Evolutionary conservation across 1,140 invertebrate genomes (phyloP).

Genomic region (Stegodyphus dumicola): DNA sequence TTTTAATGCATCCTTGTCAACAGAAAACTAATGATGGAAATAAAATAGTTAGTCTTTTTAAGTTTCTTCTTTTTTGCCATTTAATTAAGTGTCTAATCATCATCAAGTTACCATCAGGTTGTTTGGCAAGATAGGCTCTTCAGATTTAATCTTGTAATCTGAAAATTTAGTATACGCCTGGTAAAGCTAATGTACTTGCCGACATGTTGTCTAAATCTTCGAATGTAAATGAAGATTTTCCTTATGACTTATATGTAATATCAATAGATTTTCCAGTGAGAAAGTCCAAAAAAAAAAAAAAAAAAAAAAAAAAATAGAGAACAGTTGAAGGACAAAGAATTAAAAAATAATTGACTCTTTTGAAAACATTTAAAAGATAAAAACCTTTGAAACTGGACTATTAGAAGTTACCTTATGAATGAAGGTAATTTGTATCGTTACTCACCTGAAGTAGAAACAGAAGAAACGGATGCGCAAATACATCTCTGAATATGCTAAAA

Average conservation of each 20-base stretch:
- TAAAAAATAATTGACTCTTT: not conserved
- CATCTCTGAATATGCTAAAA: not conserved
- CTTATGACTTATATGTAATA: not conserved
- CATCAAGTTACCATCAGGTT: too few species aligned
- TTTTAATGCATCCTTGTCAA: too few species aligned
- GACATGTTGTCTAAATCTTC: not conserved
- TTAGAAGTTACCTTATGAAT: not conserved
- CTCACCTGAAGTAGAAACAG: not conserved
- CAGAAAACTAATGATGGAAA: too few species aligned
- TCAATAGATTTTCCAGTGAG: not conserved
- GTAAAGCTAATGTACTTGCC: not conserved
- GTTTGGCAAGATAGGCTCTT: not conserved
- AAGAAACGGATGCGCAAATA: not conserved
- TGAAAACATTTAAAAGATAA: not conserved
- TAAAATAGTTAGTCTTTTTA: too few species aligned
- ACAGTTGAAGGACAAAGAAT: not conserved
- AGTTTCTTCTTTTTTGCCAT: too few species aligned
- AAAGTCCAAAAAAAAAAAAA: not conserved
- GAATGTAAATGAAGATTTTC: not conserved
- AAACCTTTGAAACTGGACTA: not conserved
- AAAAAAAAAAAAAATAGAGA: too few species aligned
- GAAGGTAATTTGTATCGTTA: not conserved
- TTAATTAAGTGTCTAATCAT: too few species aligned
- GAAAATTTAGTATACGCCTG: not conserved
- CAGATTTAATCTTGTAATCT: not conserved